These are phyloP conservation scores for Luperina nickerlii DNA, from an alignment of 2,888 invertebrate species.

Conservation along the genomic window DNA sequence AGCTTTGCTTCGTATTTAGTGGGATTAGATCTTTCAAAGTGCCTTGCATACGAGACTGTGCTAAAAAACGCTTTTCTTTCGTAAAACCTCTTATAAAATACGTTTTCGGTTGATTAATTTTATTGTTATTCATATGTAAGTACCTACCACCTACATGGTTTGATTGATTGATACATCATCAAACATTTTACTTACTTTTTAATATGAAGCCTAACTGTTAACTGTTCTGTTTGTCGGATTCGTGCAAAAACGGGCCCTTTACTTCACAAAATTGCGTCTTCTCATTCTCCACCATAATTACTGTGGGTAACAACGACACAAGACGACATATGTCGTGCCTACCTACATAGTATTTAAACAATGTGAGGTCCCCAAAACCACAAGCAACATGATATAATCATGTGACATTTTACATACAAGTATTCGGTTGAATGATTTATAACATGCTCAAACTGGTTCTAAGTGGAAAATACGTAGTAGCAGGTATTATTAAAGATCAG, in stretches of 20 bases:
- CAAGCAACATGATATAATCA: constrained; percentile 70
- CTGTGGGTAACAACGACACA: constrained; percentile 1
- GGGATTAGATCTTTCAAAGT: not conserved
- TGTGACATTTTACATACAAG: constrained; percentile 74
- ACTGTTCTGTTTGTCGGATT: not conserved
- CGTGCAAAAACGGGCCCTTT: constrained; percentile 2
- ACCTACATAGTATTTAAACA: constrained; percentile 60
- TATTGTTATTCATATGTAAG: not conserved
- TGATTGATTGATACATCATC: constrained; percentile 6
- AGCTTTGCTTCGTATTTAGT: not conserved
- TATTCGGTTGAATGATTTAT: constrained; percentile 68
- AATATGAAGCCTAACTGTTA: constrained; percentile 1
- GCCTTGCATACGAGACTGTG: not conserved
- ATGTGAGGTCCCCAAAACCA: constrained; percentile 65
- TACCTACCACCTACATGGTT: not conserved
- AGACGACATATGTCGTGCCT: constrained; percentile 19
- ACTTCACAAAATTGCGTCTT: not conserved
- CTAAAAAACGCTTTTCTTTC: not conserved
- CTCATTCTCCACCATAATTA: constrained; percentile 12
- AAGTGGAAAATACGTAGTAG: constrained; percentile 43
- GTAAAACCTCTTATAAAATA: no score
- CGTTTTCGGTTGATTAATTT: not conserved
- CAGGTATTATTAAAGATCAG: constrained; percentile 8
- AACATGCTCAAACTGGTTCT: constrained; percentile 62
- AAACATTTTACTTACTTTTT: not conserved